Evolutionary conservation across 2,888 invertebrate species (phyloP).

Genomic region (Rugalucina vietnamica): DNA sequence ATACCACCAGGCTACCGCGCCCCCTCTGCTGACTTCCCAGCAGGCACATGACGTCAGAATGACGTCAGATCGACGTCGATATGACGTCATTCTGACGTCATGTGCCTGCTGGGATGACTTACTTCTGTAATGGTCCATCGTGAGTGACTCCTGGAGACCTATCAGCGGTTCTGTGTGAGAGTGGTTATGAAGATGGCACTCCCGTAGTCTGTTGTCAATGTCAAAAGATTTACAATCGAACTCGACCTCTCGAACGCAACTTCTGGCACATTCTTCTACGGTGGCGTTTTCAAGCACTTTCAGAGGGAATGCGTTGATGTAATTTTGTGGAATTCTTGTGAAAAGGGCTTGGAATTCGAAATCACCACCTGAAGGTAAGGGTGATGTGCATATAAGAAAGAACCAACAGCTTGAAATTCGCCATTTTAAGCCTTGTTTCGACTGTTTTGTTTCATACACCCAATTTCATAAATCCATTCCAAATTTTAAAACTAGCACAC

Average conservation of each 20-base stretch:
- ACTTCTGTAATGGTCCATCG: slow-evolving; percentile 81
- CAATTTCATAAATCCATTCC: no score
- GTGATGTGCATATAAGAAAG: no score
- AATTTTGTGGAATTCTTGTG: slow-evolving; percentile 70
- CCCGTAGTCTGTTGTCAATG: slow-evolving; percentile 72
- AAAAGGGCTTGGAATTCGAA: slow-evolving; percentile 68
- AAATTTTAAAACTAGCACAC: no score
- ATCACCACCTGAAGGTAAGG: slow-evolving; percentile 31
- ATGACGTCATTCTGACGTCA: no score
- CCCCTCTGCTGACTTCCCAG: no score
- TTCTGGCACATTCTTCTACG: slow-evolving; percentile 74
- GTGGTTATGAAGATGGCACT: slow-evolving; percentile 77
- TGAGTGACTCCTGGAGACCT: slow-evolving; percentile 70
- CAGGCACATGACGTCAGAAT: no score
- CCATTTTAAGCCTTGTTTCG: no score
- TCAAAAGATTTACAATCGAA: slow-evolving; percentile 81
- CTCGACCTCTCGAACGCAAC: slow-evolving; percentile 70
- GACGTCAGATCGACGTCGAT: no score
- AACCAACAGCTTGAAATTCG: no score
- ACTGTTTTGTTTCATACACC: no score
- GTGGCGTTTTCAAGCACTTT: slow-evolving; percentile 69
- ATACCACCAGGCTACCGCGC: no score
- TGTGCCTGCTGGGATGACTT: no score
- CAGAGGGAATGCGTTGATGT: slow-evolving; percentile 71
- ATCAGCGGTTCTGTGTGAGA: slow-evolving; percentile 75